phyloP scores from a whole-genome alignment of 2,888 invertebrate species.

The Mimachlamys varia region DNA sequence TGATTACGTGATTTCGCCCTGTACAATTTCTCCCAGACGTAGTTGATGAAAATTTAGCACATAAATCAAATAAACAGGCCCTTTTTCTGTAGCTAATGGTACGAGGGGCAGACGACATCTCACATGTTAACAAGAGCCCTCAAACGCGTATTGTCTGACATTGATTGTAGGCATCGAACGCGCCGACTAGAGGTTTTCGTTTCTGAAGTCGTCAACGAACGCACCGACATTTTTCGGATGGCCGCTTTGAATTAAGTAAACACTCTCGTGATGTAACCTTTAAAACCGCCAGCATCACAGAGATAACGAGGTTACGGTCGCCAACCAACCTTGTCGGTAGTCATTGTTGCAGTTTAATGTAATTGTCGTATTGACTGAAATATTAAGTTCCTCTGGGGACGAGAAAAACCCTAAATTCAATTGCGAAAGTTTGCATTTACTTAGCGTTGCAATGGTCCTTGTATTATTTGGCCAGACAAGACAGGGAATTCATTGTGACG shows the following conservation, averaged over 20 bases:
- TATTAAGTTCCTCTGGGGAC: not conserved
- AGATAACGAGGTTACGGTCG: slow-evolving; percentile 4
- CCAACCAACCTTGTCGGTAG: slow-evolving; percentile 23
- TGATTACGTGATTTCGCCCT: not conserved
- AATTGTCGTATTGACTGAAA: not conserved
- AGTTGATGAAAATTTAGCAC: slow-evolving; percentile 34
- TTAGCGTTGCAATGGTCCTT: slow-evolving; percentile 3
- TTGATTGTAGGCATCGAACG: slow-evolving; percentile 21
- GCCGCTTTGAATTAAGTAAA: slow-evolving; percentile 31
- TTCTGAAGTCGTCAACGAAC: slow-evolving; percentile 14
- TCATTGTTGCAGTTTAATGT: slow-evolving; percentile 21
- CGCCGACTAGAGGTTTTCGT: not conserved
- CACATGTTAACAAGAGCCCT: not conserved
- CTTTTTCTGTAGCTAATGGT: not conserved
- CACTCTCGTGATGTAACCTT: not conserved
- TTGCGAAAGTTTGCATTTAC: slow-evolving; percentile 28
- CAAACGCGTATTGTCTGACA: not conserved
- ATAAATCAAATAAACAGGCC: slow-evolving; percentile 15
- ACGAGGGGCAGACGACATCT: not conserved
- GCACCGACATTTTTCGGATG: slow-evolving; percentile 18
- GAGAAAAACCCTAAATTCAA: slow-evolving; percentile 21
- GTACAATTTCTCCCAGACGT: not conserved
- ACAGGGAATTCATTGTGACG: not conserved
- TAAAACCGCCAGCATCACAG: not conserved
- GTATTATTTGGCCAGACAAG: not conserved